These are phyloP conservation scores for Stratiomys singularior DNA, from an alignment of 2,888 invertebrate genomes.

Conservation along the genomic window DNA sequence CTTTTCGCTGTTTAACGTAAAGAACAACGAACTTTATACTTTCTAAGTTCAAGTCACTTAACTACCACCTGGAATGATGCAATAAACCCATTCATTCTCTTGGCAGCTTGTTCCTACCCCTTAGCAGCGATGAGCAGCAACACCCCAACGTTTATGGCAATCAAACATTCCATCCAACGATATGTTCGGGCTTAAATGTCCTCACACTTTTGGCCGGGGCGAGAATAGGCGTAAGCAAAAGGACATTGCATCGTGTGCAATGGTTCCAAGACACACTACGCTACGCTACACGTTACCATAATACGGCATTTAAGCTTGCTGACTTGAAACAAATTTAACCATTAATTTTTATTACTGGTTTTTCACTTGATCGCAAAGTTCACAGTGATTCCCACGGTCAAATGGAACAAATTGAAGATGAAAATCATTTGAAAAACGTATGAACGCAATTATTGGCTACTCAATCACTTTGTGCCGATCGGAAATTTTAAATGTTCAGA, in stretches of 20 bases:
- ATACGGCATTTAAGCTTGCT: neutral
- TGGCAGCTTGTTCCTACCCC: neutral
- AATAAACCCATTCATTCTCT: constrained; percentile 18
- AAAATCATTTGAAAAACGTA: neutral
- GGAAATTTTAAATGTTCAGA: neutral
- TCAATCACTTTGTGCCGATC: neutral
- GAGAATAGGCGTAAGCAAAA: neutral
- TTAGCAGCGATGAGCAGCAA: neutral
- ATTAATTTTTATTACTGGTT: constrained; percentile 2
- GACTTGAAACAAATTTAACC: neutral
- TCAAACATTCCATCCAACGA: neutral
- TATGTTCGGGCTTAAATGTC: neutral
- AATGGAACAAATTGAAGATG: neutral
- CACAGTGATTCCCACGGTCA: neutral
- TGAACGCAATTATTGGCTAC: neutral
- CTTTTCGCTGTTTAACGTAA: neutral
- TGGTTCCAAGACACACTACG: neutral
- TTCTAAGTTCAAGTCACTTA: constrained; percentile 35
- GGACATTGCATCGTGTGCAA: neutral
- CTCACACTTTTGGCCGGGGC: neutral
- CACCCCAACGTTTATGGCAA: neutral
- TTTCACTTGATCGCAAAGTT: neutral
- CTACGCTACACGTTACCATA: neutral
- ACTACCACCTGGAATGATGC: neutral
- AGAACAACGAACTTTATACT: constrained; percentile 2